Conservation (phyloP, 2,888 invertebrate species). For the Mantis religiosa region DNA sequence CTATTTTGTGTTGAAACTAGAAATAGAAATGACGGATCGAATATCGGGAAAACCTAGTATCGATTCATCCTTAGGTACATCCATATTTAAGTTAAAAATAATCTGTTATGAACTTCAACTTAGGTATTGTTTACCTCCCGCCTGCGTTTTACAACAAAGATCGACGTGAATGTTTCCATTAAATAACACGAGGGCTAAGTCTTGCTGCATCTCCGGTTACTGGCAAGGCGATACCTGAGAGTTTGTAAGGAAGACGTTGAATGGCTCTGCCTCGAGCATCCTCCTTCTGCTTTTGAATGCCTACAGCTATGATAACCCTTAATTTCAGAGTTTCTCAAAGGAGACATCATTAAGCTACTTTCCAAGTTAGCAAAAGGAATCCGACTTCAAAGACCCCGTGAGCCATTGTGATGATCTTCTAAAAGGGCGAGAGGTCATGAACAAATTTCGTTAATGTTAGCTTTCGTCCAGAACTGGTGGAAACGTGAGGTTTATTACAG, state of each 20-base stretch:
- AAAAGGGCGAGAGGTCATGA: not conserved
- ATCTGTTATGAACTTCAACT: no score
- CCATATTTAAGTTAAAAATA: no score
- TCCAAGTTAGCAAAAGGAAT: not conserved
- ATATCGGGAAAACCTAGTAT: no score
- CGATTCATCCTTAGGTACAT: no score
- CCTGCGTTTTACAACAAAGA: no score
- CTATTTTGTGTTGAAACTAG: no score
- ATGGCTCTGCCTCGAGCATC: not conserved
- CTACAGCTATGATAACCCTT: not conserved
- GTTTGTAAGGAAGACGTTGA: not conserved
- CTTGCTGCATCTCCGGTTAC: no score
- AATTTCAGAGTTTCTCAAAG: not conserved
- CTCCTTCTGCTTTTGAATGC: not conserved
- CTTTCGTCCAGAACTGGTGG: not conserved
- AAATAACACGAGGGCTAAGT: no score
- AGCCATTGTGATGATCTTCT: not conserved
- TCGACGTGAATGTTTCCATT: no score
- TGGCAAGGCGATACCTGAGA: not conserved
- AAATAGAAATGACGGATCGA: no score
- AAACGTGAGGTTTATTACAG: no score
- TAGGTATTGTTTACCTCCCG: no score
- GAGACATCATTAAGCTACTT: not conserved
- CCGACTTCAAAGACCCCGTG: not conserved
- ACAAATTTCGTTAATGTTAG: not conserved